Percentiles rank a stretch among this genome's conserved stretches.
phyloP scores from a whole-genome alignment of 2,888 invertebrate genomes.

The Tipula lateralis region DNA sequence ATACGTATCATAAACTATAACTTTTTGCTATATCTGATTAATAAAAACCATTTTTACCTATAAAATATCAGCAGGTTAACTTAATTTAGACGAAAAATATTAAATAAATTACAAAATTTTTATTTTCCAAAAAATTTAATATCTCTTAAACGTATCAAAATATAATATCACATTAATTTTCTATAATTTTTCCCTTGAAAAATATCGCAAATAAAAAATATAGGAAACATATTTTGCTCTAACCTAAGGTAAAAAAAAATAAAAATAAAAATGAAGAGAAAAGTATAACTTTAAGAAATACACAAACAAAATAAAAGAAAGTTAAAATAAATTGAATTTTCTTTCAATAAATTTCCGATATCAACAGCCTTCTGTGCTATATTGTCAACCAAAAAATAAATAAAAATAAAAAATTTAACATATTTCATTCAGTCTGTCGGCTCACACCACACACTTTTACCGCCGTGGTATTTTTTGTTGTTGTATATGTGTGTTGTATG shows the following conservation, averaged over 20 bases:
- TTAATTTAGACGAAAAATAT: background rate
- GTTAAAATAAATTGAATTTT: conserved; percentile 27
- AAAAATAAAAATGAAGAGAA: too few relatives aligned
- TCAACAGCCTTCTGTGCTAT: conserved; percentile 27
- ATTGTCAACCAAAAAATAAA: conserved; percentile 1
- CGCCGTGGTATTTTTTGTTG: background rate
- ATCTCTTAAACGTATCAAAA: background rate
- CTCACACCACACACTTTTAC: background rate
- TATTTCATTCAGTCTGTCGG: conserved; percentile 11
- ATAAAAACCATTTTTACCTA: background rate
- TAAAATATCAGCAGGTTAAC: background rate
- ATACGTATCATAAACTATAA: background rate
- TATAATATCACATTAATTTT: background rate
- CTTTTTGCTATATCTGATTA: background rate
- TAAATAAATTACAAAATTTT: background rate
- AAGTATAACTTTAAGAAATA: background rate
- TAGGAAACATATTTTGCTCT: conserved; percentile 1
- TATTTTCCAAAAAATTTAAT: background rate
- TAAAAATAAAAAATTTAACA: conserved; percentile 2
- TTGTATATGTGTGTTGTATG: background rate
- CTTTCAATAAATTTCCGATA: conserved; percentile 27
- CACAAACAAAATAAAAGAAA: conserved; percentile 4
- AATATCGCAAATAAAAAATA: background rate
- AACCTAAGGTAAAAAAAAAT: conserved; percentile 11
- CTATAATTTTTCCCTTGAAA: conserved; percentile 11